Evolutionary conservation across 1,140 invertebrate species (phyloP).

Genomic region (Euura saliciscinereae): DNA sequence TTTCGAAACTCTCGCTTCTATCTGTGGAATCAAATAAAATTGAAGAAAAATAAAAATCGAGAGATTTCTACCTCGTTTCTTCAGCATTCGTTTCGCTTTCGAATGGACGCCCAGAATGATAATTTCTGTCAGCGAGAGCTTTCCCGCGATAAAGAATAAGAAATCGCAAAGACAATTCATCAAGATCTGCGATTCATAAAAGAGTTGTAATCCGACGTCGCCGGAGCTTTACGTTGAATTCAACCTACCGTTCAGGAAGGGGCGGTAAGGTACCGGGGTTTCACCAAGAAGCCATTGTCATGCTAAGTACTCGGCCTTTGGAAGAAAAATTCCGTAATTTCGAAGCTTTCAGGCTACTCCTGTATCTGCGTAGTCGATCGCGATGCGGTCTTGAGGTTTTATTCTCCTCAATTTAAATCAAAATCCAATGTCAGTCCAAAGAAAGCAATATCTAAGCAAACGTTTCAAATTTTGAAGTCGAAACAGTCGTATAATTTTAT

Average conservation of each 20-base stretch:
- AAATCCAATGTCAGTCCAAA: too few relatives aligned
- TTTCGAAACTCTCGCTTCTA: slow-evolving; percentile 47
- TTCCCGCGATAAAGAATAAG: too few relatives aligned
- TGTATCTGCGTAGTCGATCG: too few relatives aligned
- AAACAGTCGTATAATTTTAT: too few relatives aligned
- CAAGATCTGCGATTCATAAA: slow-evolving; percentile 49
- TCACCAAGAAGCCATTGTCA: slow-evolving; percentile 39
- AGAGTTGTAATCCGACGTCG: slow-evolving; percentile 44
- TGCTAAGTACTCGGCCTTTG: slow-evolving; percentile 36
- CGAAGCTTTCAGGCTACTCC: not conserved
- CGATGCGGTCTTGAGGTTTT: too few relatives aligned
- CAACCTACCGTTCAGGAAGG: not conserved
- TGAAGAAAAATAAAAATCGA: not conserved
- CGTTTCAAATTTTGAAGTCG: too few relatives aligned
- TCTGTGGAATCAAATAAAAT: not conserved
- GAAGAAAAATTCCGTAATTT: slow-evolving; percentile 3
- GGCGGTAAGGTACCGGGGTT: slow-evolving; percentile 23
- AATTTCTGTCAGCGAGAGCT: too few relatives aligned
- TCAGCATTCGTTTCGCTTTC: too few relatives aligned
- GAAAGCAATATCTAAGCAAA: too few relatives aligned
- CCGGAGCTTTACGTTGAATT: slow-evolving; percentile 34
- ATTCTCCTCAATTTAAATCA: too few relatives aligned
- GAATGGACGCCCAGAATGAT: too few relatives aligned
- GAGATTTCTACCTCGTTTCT: too few relatives aligned
- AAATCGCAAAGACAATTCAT: slow-evolving; percentile 39